These are phyloP conservation scores for Sinocyclocheilus anshuiensis DNA, from an alignment of 2,113 vertebrate genomes.

Conservation along the genomic window DNA sequence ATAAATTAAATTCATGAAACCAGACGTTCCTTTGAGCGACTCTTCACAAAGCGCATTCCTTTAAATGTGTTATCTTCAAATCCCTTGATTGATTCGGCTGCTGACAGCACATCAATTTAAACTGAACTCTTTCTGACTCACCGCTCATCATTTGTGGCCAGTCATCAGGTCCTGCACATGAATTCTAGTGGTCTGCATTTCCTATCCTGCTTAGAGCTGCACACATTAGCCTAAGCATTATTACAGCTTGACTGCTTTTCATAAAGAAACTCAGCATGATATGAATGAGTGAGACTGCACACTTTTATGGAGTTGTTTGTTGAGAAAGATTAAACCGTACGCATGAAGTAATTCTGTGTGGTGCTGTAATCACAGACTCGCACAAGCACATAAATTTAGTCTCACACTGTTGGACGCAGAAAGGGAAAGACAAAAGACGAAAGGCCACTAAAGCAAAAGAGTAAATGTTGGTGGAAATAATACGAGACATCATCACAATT, in stretches of 20 bases:
- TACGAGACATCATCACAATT: not conserved
- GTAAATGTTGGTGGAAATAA: not conserved
- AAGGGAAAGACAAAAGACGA: not conserved
- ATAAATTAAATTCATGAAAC: not conserved
- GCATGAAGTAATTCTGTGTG: conserved; percentile 17
- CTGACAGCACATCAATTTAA: not conserved
- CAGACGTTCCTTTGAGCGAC: not conserved
- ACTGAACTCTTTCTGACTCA: conserved; percentile 6
- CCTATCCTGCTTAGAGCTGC: not conserved
- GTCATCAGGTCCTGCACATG: conserved; percentile 8
- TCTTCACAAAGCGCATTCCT: not conserved
- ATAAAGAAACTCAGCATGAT: conserved; percentile 35
- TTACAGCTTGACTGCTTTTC: conserved; percentile 23
- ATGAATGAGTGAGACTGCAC: not conserved
- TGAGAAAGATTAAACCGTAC: conserved; percentile 16
- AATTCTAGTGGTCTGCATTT: not conserved
- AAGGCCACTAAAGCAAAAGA: conserved; percentile 1
- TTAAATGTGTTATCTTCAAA: conserved; percentile 11
- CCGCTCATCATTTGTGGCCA: not conserved
- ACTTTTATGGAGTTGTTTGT: conserved; percentile 13
- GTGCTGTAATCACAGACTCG: conserved; percentile 4
- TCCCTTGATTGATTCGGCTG: not conserved
- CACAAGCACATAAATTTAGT: not conserved
- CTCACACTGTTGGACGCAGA: not conserved
- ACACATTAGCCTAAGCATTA: not conserved